A percentile compares a stretch with the other conserved stretches of the same genome.
phyloP scores from a whole-genome alignment of 2,888 invertebrate genomes.

The Sericinus montela region DNA sequence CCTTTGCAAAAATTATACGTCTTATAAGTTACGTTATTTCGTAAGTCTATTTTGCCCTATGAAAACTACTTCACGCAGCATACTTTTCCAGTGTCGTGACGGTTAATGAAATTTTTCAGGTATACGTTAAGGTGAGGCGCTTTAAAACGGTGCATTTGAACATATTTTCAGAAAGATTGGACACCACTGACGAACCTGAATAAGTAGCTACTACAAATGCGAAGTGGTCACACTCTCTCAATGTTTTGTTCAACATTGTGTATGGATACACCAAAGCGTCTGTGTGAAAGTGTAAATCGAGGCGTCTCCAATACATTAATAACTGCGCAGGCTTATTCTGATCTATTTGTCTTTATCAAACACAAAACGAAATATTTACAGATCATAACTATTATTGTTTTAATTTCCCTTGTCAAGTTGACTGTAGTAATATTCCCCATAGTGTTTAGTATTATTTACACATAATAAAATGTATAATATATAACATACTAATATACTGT shows the following conservation, averaged over 20 bases:
- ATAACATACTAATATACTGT: too few relatives aligned
- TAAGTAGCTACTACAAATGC: constrained; percentile 41
- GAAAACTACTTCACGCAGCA: too few relatives aligned
- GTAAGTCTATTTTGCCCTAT: too few relatives aligned
- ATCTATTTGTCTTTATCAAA: constrained; percentile 10
- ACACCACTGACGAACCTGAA: constrained; percentile 47
- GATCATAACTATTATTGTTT: too few relatives aligned
- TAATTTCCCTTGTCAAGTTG: too few relatives aligned
- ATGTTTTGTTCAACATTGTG: constrained; percentile 30
- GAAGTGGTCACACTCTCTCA: constrained; percentile 40
- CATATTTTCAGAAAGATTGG: constrained; percentile 42
- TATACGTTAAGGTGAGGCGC: background rate
- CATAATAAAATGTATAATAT: too few relatives aligned
- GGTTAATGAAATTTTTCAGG: background rate
- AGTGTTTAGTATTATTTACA: too few relatives aligned
- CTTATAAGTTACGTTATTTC: too few relatives aligned
- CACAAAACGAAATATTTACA: too few relatives aligned
- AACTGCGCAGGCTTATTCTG: constrained; percentile 27
- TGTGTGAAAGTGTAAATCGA: constrained; percentile 49
- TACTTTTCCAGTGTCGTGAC: background rate
- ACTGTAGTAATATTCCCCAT: too few relatives aligned
- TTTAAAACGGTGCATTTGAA: background rate
- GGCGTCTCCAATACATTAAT: constrained; percentile 38
- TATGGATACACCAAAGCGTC: constrained; percentile 27
- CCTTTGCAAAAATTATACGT: too few relatives aligned